These are phyloP conservation scores for Bujurquina vittata DNA, from an alignment of 2,113 vertebrate species.

Conservation along the genomic window DNA sequence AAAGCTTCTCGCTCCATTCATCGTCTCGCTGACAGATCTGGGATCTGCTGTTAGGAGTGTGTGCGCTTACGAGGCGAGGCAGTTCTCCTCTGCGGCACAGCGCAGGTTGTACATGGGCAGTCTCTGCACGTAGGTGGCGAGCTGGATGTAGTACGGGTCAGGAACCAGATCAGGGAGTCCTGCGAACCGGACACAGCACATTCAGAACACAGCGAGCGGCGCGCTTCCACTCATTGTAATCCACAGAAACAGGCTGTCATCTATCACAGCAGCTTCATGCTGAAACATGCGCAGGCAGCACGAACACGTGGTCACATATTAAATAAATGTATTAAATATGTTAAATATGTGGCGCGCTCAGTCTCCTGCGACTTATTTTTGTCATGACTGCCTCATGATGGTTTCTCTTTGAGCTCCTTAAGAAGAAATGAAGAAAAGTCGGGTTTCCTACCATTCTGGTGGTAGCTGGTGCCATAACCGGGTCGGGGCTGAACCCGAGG, in stretches of 20 bases:
- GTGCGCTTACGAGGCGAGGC: conserved; percentile 87
- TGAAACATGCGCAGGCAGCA: not conserved
- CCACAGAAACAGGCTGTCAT: not conserved
- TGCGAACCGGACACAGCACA: conserved; percentile 59
- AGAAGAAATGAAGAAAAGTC: not conserved
- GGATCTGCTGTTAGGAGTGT: not conserved
- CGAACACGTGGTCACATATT: not conserved
- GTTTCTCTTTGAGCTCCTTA: not conserved
- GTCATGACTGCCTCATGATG: not conserved
- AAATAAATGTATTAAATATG: too few species aligned
- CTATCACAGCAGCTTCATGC: not conserved
- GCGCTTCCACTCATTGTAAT: not conserved
- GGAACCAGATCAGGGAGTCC: conserved; percentile 96
- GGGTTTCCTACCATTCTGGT: conserved; percentile 86
- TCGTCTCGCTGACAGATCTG: too few species aligned
- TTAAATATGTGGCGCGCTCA: rapidly evolving
- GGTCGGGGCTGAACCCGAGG: conserved; percentile 76
- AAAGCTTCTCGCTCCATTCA: not conserved
- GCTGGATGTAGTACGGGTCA: conserved; percentile 94
- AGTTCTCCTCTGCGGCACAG: conserved; percentile 96
- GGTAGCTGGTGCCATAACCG: conserved; percentile 88
- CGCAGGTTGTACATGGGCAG: conserved; percentile 93
- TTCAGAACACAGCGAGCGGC: not conserved
- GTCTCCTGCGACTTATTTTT: rapidly evolving
- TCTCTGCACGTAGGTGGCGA: conserved; percentile 91